phyloP scores from a whole-genome alignment of 53 echinoderm and acorn worm species.

The Crossaster papposus region DNA sequence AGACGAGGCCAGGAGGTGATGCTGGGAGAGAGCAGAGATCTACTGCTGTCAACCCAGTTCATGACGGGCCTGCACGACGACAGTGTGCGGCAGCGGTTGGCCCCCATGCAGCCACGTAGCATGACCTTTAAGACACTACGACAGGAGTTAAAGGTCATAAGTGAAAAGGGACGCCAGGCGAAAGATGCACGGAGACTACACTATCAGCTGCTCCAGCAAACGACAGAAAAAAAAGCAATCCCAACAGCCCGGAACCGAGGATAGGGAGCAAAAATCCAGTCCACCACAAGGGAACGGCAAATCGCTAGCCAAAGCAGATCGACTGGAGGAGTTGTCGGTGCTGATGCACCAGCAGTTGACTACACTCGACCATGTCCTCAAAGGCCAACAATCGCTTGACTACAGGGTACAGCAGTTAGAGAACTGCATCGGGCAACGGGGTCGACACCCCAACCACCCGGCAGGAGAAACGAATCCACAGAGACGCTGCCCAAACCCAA shows the following conservation, averaged over 20 bases:
- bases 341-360: too few relatives aligned
- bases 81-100: slow-evolving; percentile 25
- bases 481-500: not conserved
- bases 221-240: not conserved
- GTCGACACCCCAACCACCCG: not conserved
- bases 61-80: slow-evolving; percentile 37
- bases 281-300: too few relatives aligned
- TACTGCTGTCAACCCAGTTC: slow-evolving; percentile 22
- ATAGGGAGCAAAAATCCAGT: not conserved
- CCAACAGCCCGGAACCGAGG: not conserved
- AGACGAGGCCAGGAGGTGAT: not conserved
- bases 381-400: not conserved
- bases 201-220: not conserved
- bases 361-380: not conserved
- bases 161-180: not conserved
- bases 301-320: too few relatives aligned
- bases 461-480: not conserved
- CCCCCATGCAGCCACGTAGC: slow-evolving; percentile 27
- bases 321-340: too few relatives aligned
- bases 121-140: slow-evolving; percentile 36
- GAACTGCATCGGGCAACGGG: not conserved
- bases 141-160: slow-evolving; percentile 12
- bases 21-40: slow-evolving; percentile 6
- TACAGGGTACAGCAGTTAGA: not conserved
- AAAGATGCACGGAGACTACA: not conserved